These are phyloP conservation scores for Dynastes hyllus DNA, from an alignment of 2,888 invertebrate genomes.

Conservation along the genomic window DNA sequence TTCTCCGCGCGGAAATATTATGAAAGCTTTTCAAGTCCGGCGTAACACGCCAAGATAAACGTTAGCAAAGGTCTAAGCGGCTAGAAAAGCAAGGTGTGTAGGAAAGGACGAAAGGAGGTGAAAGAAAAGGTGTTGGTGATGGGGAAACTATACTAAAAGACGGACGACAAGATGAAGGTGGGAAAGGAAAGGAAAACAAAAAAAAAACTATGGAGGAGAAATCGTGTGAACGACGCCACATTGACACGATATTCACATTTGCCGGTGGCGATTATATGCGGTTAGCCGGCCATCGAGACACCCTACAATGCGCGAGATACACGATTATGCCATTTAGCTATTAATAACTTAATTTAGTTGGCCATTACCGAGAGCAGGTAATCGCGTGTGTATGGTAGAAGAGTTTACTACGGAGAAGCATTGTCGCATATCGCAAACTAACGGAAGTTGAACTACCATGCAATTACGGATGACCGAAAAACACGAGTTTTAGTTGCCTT, in stretches of 20 bases:
- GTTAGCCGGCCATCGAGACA: constrained; percentile 17
- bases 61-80: neutral
- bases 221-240: constrained; percentile 29
- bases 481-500: too few relatives aligned
- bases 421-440: too few relatives aligned
- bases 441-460: too few relatives aligned
- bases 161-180: neutral
- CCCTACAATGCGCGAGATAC: constrained; percentile 55
- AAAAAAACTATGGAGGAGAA: neutral
- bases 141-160: neutral
- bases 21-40: constrained; percentile 37
- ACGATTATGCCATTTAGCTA: constrained; percentile 64
- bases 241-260: constrained; percentile 67
- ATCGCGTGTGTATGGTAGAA: neutral
- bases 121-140: neutral
- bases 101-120: neutral
- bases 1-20: constrained; percentile 42
- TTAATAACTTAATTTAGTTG: constrained; percentile 64
- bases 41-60: constrained; percentile 24
- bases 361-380: too few relatives aligned
- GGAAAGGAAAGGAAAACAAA: neutral
- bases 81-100: neutral
- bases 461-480: too few relatives aligned
- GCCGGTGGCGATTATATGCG: constrained; percentile 61
- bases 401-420: too few relatives aligned